These are phyloP conservation scores for Melanchra persicariae DNA, from an alignment of 2,888 invertebrate genomes.

Conservation along the genomic window DNA sequence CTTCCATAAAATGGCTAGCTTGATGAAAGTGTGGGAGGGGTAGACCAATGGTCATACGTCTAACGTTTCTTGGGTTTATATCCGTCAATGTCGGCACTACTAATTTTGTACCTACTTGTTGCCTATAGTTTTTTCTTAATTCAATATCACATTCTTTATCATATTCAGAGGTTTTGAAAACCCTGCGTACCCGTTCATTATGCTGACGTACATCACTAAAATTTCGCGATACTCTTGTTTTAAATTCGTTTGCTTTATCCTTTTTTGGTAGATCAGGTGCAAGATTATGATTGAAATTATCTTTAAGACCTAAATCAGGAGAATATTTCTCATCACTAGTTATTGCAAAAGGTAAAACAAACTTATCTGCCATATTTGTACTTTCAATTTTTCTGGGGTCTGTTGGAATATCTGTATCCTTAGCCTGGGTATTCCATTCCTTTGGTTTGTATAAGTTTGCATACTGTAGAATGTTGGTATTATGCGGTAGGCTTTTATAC, in stretches of 20 bases:
- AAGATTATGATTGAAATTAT: constrained; percentile 11
- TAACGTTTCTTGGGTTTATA: constrained; percentile 79
- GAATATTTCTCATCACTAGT: constrained; percentile 2
- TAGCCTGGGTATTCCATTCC: neutral
- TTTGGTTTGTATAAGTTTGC: constrained; percentile 17
- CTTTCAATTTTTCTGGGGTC: neutral
- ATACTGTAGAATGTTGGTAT: constrained; percentile 30
- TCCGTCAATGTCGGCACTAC: constrained; percentile 68
- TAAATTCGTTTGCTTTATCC: constrained; percentile 17
- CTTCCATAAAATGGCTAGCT: neutral
- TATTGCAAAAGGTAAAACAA: constrained; percentile 5
- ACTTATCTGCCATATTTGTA: constrained; percentile 25
- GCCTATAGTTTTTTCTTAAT: constrained; percentile 72
- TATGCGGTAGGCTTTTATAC: constrained; percentile 59
- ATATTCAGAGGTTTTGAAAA: constrained; percentile 51
- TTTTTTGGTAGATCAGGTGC: constrained; percentile 17
- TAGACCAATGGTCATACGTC: constrained; percentile 78
- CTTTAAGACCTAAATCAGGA: constrained; percentile 9
- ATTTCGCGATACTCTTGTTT: constrained; percentile 31
- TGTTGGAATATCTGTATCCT: neutral
- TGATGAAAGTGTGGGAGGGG: constrained; percentile 45
- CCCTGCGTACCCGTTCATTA: constrained; percentile 51
- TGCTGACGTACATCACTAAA: constrained; percentile 10
- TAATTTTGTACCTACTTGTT: constrained; percentile 72
- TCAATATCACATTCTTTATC: constrained; percentile 72